Evolutionary conservation across 1,140 invertebrate species (phyloP).

Genomic region (Zophobas atratus): DNA sequence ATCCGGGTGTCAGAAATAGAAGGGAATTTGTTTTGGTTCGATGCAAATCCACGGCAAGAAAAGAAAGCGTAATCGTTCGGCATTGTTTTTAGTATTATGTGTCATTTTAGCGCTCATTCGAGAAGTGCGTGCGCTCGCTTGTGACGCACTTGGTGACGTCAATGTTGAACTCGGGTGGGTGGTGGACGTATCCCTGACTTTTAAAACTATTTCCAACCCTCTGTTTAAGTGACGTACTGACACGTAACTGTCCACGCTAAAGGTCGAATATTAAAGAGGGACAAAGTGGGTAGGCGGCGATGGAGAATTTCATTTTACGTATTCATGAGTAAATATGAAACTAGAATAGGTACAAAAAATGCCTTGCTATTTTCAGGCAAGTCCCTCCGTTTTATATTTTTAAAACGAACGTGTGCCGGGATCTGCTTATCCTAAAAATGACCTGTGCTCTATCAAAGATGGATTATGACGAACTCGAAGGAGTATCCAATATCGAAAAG

Average conservation of each 20-base stretch:
- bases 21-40: slow-evolving; percentile 13
- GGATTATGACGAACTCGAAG: too few relatives aligned
- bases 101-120: slow-evolving; percentile 35
- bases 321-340: too few relatives aligned
- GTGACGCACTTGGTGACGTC: slow-evolving; percentile 56
- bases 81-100: slow-evolving; percentile 16
- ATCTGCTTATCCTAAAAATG: too few relatives aligned
- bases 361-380: too few relatives aligned
- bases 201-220: slow-evolving; percentile 20
- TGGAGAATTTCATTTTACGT: too few relatives aligned
- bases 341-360: too few relatives aligned
- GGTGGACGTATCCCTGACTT: slow-evolving; percentile 29
- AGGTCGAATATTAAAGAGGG: slow-evolving; percentile 4
- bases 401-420: too few relatives aligned
- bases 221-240: slow-evolving; percentile 22
- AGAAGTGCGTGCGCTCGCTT: slow-evolving; percentile 42
- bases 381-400: too few relatives aligned
- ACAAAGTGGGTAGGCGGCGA: background rate
- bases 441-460: too few relatives aligned
- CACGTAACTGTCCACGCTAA: slow-evolving; percentile 16
- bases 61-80: slow-evolving; percentile 11
- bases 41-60: background rate
- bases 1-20: slow-evolving; percentile 13
- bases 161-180: slow-evolving; percentile 49
- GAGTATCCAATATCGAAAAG: too few relatives aligned